These are phyloP conservation scores for Tragelaphus buxtoni DNA, from an alignment of 2,113 vertebrate species.

Conservation along the genomic window DNA sequence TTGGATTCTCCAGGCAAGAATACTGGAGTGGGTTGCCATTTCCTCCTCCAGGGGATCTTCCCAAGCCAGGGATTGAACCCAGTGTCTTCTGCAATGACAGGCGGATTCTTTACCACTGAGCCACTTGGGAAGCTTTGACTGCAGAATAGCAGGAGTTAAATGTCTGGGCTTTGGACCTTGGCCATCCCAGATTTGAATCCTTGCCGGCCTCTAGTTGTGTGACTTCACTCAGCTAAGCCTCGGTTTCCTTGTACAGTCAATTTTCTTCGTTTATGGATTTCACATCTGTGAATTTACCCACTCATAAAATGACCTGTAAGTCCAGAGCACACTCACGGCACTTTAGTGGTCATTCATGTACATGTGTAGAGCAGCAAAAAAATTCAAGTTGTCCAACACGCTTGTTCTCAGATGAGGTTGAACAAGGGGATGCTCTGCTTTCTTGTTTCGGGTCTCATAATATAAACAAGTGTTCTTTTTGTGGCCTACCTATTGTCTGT, in stretches of 20 bases:
- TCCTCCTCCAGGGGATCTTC: background rate
- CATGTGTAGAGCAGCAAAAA: background rate
- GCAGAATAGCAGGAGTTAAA: background rate
- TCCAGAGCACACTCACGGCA: background rate
- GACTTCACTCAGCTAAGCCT: background rate
- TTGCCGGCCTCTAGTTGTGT: background rate
- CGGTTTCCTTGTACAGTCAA: background rate
- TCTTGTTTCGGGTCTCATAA: background rate
- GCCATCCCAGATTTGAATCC: background rate
- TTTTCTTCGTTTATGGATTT: background rate
- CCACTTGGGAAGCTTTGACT: background rate
- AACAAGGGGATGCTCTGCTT: background rate
- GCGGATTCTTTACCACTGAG: background rate
- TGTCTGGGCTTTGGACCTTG: background rate
- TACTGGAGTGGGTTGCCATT: background rate
- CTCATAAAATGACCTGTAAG: background rate
- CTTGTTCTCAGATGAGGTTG: background rate
- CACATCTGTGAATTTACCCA: background rate
- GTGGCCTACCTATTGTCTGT: background rate
- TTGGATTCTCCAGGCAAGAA: background rate
- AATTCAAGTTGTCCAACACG: background rate
- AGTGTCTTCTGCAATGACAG: background rate
- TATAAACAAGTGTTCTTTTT: background rate
- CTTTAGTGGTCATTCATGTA: background rate
- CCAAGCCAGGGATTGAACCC: background rate